Evolutionary conservation across 2,888 invertebrate genomes (phyloP), one percentile per base, ranked within the genome.

Genomic region (Calliopum simillimum): DNA sequence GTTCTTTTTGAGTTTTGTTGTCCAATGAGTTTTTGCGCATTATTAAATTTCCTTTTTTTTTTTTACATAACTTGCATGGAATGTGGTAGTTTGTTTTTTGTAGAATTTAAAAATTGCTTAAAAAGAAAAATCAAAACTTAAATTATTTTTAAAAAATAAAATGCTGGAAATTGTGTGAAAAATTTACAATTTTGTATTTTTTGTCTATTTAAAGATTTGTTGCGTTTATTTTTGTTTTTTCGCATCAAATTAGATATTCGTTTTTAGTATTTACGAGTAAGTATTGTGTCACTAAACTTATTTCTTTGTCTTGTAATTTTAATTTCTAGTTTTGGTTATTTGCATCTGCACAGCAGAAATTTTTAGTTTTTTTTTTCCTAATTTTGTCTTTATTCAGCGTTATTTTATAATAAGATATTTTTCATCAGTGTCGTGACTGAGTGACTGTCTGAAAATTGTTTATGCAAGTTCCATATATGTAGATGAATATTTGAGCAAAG

Each of bases 291-390:
- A 33, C 33, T 33, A 33, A 33, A 33, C 5, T 33, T 33, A 53
- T 19, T 47, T 23, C 8, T 64, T 51, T 43, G 19, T 14, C 16
- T 55, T 8, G 33, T 33, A 33, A 33, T 33, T 68, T 43, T 25
- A 44, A 56, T 53, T 11, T 23, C 55, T 66, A 59, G 14, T 55
- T 68, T 58, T 53, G 65, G 71, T 82, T 81, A 83, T 81, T 83
- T 81, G 82, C 79, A 81, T 82, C 82, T 82, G 83, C 82, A 82
- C 84, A 82, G 82, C 84, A 82, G 82, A 82, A 75, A 79, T 74
- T 73, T 75, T 68, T 65, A 76, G 68, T 59, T 23, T 43, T 25
- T 44, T 33, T 58, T 19, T 53, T 16, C 43, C 46, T 59, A 47
- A 41, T 67, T 59, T 55, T 49, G 46, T 56, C 43, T 11, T 13